Evolutionary conservation across 2,888 invertebrate genomes (phyloP).

Genomic region (Microctonus hyperodae): DNA sequence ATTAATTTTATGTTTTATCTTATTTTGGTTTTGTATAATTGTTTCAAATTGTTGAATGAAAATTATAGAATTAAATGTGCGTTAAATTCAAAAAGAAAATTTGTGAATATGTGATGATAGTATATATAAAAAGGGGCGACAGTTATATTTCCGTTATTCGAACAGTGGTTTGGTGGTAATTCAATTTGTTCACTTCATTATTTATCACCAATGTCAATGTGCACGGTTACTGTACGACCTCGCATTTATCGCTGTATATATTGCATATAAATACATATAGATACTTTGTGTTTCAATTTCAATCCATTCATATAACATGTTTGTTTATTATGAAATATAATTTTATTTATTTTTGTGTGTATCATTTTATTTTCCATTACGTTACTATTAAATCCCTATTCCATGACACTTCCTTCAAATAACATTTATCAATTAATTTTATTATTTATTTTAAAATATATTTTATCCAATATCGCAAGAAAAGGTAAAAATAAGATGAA

Average conservation of each 20-base stretch:
- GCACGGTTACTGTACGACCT: slow-evolving; percentile 13
- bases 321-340: slow-evolving; percentile 35
- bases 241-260: not conserved
- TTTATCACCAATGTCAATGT: slow-evolving; percentile 52
- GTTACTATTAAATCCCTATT: not conserved
- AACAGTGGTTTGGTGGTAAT: slow-evolving; percentile 52
- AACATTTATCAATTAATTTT: not conserved
- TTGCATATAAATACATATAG: slow-evolving; percentile 12
- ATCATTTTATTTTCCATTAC: slow-evolving; percentile 18
- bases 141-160: slow-evolving; percentile 46
- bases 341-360: slow-evolving; percentile 38
- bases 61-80: not conserved
- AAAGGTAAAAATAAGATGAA: too few species aligned
- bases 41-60: not conserved
- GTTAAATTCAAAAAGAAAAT: not conserved
- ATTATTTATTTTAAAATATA: not conserved
- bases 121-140: not conserved
- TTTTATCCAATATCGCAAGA: too few species aligned
- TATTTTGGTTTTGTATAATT: slow-evolving; percentile 11
- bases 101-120: slow-evolving; percentile 33
- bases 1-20: too few species aligned
- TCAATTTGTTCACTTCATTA: slow-evolving; percentile 56
- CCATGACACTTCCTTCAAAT: not conserved
- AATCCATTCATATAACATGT: slow-evolving; percentile 28
- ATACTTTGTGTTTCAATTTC: slow-evolving; percentile 38